Evolutionary conservation across 2,113 vertebrate species (phyloP), one percentile per base, ranked within the genome.

Genomic region (Actinemys pallida): DNA sequence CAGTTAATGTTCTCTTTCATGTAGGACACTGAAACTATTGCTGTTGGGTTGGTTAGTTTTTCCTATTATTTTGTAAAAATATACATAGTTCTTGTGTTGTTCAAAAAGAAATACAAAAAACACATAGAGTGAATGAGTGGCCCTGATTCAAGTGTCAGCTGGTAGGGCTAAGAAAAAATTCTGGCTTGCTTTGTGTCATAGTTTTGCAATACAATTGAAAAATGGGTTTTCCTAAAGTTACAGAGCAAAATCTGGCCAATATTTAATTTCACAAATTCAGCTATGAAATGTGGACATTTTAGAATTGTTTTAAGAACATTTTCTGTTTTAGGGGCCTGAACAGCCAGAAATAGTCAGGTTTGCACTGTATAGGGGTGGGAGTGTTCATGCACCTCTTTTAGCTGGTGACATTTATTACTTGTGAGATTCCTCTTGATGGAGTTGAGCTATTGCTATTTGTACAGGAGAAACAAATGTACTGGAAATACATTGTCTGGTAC

Each of bases 401-500:
- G 81, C 92, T 96, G 56, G 57, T 90, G 76, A 45, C 80, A 81
- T 92, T 97, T 93, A 52, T 86, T 83, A 90, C 96, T 87, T 95
- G 72, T 93, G 6, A 93, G 88, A 62, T 86, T 89, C 83, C 79
- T 87, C 86, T 95, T 90, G 92, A 93, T 9, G 20, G 91, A 90
- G 82, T 50, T 84, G 89, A 83, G 93, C 96, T 80, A 56, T 96
- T 75, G 29, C 90, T 89, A 17, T 69, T 90, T 85, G 83, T 94
- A 90, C 31, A 80, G 78, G 84, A 94, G 87, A 97, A 96, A 90
- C 72, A 83, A 83, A 31, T 53, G 93, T 96, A 96, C 95, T 72
- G 52, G 96, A 95, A 96, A 87, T 78, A 97, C 94, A 76, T 93
- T 97, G 90, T 93, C 85, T 84, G 89, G 56, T 97, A n/a, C 57